Percentiles rank a stretch among this genome's conserved stretches.
These are phyloP conservation scores for Rostratula benghalensis DNA, from an alignment of 2,113 vertebrate genomes.

Conservation along the genomic window DNA sequence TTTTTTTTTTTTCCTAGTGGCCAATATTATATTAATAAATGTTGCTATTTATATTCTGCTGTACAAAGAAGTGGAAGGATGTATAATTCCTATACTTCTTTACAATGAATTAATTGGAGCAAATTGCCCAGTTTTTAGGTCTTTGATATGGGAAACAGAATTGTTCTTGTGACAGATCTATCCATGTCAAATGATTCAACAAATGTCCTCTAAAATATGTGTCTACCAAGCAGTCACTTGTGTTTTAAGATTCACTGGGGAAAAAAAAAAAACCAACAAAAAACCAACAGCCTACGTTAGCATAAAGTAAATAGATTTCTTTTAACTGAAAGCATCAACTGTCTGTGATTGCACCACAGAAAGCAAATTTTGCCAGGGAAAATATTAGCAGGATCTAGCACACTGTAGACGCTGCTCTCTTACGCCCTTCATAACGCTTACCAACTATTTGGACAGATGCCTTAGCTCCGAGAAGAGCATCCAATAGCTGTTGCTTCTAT, in stretches of 20 bases:
- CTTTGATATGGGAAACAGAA: not conserved
- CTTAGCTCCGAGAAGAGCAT: not conserved
- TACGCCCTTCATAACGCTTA: not conserved
- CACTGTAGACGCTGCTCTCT: not conserved
- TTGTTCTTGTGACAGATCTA: not conserved
- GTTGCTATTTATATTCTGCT: not conserved
- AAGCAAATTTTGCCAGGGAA: not conserved
- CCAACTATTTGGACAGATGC: not conserved
- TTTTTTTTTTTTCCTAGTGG: not conserved
- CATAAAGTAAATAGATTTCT: slow-evolving; percentile 5
- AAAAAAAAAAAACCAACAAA: not conserved
- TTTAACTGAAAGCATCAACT: not conserved
- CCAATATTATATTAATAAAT: not conserved
- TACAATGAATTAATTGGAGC: not conserved
- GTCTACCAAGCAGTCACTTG: not conserved
- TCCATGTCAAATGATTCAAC: not conserved
- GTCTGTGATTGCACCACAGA: not conserved
- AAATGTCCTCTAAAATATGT: not conserved
- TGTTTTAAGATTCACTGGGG: not conserved
- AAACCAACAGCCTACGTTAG: not conserved
- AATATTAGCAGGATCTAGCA: not conserved
- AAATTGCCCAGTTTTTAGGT: not conserved
- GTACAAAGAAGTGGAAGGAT: not conserved
- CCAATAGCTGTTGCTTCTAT: not conserved
- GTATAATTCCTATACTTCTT: not conserved